phyloP scores from a whole-genome alignment of 2,113 vertebrate species.

The Peromyscus californicus region DNA sequence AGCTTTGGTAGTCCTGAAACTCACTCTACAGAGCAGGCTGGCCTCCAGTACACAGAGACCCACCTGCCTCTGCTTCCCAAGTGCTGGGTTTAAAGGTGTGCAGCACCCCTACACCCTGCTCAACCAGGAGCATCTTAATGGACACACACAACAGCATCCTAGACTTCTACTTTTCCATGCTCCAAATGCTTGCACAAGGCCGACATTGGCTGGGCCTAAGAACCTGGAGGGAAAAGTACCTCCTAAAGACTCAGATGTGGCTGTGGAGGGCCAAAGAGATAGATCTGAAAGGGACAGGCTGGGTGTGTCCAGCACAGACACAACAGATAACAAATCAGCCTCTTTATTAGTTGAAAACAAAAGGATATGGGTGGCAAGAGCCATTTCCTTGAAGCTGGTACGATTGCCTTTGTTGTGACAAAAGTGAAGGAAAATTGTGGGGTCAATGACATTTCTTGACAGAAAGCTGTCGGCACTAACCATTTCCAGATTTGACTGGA shows the following conservation, averaged over 20 bases:
- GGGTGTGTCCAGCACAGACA: not conserved
- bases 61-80: not conserved
- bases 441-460: not conserved
- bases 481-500: not conserved
- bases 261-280: not conserved
- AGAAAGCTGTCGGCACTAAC: not conserved
- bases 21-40: not conserved
- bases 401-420: slow-evolving; percentile 15
- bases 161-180: not conserved
- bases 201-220: not conserved
- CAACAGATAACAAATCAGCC: not conserved
- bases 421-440: not conserved
- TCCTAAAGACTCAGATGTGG: not conserved
- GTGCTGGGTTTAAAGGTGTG: too few relatives aligned
- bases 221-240: not conserved
- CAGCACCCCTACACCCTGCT: not conserved
- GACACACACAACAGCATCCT: not conserved
- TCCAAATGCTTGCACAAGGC: not conserved
- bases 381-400: slow-evolving; percentile 23
- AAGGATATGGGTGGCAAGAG: not conserved
- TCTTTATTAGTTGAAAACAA: slow-evolving; percentile 1
- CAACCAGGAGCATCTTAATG: not conserved
- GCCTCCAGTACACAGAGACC: not conserved
- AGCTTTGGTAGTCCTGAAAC: not conserved
- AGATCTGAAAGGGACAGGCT: not conserved